Evolutionary conservation across 2,888 invertebrate genomes (phyloP), one percentile per base, ranked within the genome.

Genomic region (Macrophya annulata): DNA sequence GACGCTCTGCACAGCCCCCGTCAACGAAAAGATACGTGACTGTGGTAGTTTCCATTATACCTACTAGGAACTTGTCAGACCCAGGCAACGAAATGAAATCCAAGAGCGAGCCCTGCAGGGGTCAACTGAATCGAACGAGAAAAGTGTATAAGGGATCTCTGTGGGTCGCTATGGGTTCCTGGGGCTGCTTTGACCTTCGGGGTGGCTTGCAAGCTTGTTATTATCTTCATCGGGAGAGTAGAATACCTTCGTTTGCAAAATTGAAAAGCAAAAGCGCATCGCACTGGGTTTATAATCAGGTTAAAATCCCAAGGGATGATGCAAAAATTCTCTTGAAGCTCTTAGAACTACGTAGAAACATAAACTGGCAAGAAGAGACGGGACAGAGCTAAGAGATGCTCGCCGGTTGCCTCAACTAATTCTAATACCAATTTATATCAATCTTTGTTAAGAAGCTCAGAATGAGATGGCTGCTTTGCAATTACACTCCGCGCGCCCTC

Each of bases 391-490:
- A 10, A 25, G 72, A 21, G 45, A 21, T 21, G 45, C 43, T n/a
- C 15, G 45, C 43, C 43, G 4, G 72, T 74, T 74, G 45, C 45
- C 21, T 45, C 45, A 21, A 21, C 72, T 74, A 45, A 74, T 74
- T 74, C 25, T 74, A 74, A 74, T 74, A 21, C 72, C 72, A 74
- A 74, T 74, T 74, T 21, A 74, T 74, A 74, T 74, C 72, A 74
- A 74, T 74, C 45, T 74, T 74, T 43, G 25, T 74, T 74, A 74
- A 43, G 10, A 45, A 74, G 72, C 45, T 45, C 72, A 74, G 45
- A 65, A 51, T 83, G 51, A 83, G 48, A 45, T 71, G 68, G 68
- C 83, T 65, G 68, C 62, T 62, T 62, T 21, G 25, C n/a, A 77
- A 12, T 31, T 51, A 77, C 21, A 0, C 72, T 31, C 21, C 3